Base-by-base conservation (phyloP, 2,888 invertebrate species). In the Protodeltote pygarga region DNA sequence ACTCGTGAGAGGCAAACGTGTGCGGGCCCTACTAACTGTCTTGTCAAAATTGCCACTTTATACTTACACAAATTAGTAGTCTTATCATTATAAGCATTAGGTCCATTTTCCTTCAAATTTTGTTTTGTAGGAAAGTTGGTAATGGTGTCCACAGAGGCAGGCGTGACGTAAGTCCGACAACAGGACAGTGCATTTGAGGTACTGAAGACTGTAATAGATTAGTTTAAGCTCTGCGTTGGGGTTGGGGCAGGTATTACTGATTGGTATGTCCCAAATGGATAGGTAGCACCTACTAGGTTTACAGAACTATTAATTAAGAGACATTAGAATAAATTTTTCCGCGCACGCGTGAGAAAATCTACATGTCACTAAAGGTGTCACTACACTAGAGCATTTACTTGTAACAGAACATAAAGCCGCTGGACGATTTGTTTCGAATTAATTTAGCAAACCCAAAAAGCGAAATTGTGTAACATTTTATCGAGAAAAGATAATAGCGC, bases 1-100 rank as follows among this genome's bases (percentile, higher is more conserved):
- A 68, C 52, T 72, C 74, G 73, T 71, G 70, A 71, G 66, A 60
- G 51, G 35, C 48, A 44, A 69, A 60, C 73, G 72, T 70, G 73
- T 67, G 68, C 57, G 61, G 64, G 55, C 64, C 58, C 62, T 63
- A 52, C 60, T 52, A 65, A 64, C 61, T 71, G 73, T 64, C 69
- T 58, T 73, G 67, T 69, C 65, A 60, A 58, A 57, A 40, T 28
- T 10, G 35, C 58, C 47, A 50, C 35, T 8, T 13, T 24, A 38
- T 4, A n/a, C 3, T 3, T 27, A 14, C 54, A 16, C 3, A 6
- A 13, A 4, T 5, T 4, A 10, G 5, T 35, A 32, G 15, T 27
- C 21, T 31, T 51, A 58, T 25, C 1, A 2, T 5, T n/a, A 5
- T 19, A 14, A 1, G 1, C 5, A 15, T 28, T 42, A 6, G 28